Evolutionary conservation across 2,797 vertebrate species (phyloP), one percentile per base, ranked within the genome.

Genomic region (Iguana delicatissima): DNA sequence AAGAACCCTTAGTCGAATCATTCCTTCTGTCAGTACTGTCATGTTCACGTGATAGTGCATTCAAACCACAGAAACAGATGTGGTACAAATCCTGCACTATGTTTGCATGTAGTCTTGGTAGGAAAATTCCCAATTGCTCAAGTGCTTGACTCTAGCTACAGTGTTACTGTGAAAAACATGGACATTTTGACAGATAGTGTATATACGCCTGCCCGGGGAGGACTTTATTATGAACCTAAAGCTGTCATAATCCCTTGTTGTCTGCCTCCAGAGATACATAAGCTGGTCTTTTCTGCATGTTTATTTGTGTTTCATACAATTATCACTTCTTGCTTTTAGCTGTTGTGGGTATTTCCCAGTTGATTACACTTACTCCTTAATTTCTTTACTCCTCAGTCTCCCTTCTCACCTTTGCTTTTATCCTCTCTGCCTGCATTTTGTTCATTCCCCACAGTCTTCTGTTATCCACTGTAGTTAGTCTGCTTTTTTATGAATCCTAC

Each of bases 381-480:
- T 95, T 94, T 96, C 89, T 89, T 91, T 35, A 87, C 73, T 93
- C 93, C 77, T 89, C 55, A 12, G 62, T 87, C 92, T 96, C 90
- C 93, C 64, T 95, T 96, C 92, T 95, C 92, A 89, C 50, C 42
- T 90, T 16, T 80, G 92, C 85, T 96, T 96, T 95, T 67, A 92
- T 95, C 89, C 90, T 91, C 94, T 84, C 85, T 91, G 79, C 92
- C 14, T 89, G 1, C 90, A 64, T 93, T 95, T 91, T 92, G 86
- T 94, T 88, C 81, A 92, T 94, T 96, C 93, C 93, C 91, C 13
- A 90, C 55, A 89, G 95, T 88, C 55, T 94, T 94, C 93, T 94
- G 8, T 93, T 95, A 88, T 90, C 91, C 93, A 10, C 52, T 91
- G 26, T 88, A 86, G 80, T 89, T 92, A 24, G 64, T 76, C 85